Evolutionary conservation across 2,797 vertebrate genomes (phyloP).

Genomic region (Anas capensis): DNA sequence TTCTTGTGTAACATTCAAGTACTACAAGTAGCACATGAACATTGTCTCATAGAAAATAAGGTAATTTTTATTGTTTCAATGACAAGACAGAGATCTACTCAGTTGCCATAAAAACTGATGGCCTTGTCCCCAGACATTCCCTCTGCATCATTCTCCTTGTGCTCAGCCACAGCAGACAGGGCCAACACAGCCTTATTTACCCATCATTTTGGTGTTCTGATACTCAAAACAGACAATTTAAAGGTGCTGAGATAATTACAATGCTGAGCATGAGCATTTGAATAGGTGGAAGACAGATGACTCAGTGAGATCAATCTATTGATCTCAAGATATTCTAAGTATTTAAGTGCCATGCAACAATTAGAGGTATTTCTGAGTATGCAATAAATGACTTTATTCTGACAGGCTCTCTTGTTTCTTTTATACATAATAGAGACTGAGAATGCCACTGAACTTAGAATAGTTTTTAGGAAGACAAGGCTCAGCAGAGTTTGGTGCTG

Average conservation of each 20-base stretch:
- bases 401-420: constrained; percentile 19
- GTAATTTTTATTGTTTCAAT: not conserved
- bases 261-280: not conserved
- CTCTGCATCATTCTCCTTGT: not conserved
- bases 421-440: not conserved
- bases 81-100: not conserved
- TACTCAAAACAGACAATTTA: not conserved
- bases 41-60: not conserved
- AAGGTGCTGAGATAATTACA: constrained; percentile 21
- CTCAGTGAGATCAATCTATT: constrained; percentile 45
- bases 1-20: not conserved
- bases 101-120: not conserved
- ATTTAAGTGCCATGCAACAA: constrained; percentile 48
- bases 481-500: not conserved
- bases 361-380: constrained; percentile 44
- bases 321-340: constrained; percentile 53
- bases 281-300: constrained; percentile 42
- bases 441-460: not conserved
- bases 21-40: not conserved
- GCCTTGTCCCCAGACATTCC: not conserved
- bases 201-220: not conserved
- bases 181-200: not conserved
- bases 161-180: not conserved
- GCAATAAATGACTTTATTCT: constrained; percentile 26
- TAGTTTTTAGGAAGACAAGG: not conserved